phyloP scores from a whole-genome alignment of 2,113 vertebrate species.

The Glaucidium brasilianum region DNA sequence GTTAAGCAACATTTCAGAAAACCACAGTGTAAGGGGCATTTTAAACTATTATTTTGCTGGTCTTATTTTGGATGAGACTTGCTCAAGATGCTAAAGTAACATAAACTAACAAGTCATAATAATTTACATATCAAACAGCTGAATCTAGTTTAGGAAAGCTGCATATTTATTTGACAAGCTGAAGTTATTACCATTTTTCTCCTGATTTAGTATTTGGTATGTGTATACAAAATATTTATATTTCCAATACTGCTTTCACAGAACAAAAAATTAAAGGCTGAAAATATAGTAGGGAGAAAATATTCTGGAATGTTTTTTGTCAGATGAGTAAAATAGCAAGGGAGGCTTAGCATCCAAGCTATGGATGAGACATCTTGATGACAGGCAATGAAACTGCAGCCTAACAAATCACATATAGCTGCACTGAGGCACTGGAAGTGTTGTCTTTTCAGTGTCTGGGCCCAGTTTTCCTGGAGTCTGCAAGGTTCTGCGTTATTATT shows the following conservation, averaged over 20 bases:
- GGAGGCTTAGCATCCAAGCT: not conserved
- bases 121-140: not conserved
- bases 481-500: not conserved
- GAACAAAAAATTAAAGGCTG: not conserved
- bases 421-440: not conserved
- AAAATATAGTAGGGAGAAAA: not conserved
- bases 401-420: not conserved
- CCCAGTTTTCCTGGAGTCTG: not conserved
- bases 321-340: not conserved
- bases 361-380: not conserved
- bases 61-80: not conserved
- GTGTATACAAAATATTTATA: not conserved
- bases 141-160: not conserved
- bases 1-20: not conserved
- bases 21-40: not conserved
- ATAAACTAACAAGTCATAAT: not conserved
- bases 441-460: not conserved
- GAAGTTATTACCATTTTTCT: slow-evolving; percentile 22
- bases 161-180: slow-evolving; percentile 10
- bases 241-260: not conserved
- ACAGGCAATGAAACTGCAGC: not conserved
- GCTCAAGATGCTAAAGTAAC: not conserved
- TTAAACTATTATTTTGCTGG: not conserved
- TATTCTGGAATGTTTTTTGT: not conserved
- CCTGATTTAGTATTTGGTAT: not conserved